These are phyloP conservation scores for Periparus ater DNA, from an alignment of 2,797 vertebrate genomes.

Conservation along the genomic window DNA sequence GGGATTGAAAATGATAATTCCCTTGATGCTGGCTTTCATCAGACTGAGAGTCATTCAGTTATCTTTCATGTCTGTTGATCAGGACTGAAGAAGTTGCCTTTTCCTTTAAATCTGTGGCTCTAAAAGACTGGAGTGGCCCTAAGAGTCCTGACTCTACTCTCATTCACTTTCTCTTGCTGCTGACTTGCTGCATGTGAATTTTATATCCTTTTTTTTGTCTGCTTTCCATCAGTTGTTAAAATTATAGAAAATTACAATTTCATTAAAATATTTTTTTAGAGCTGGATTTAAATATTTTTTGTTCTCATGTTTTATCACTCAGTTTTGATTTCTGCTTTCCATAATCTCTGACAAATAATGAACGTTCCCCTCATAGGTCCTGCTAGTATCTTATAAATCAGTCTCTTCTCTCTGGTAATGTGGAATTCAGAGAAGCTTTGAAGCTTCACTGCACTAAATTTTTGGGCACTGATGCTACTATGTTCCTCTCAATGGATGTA, in stretches of 20 bases:
- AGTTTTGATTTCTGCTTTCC: neutral
- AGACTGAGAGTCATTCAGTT: neutral
- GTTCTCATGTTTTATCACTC: neutral
- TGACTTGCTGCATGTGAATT: neutral
- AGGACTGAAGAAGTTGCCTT: neutral
- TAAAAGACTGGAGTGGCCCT: neutral
- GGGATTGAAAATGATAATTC: slow-evolving; percentile 19
- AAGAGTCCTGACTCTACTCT: neutral
- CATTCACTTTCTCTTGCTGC: neutral
- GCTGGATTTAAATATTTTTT: neutral
- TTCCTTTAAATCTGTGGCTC: neutral
- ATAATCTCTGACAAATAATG: neutral
- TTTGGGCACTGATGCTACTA: neutral
- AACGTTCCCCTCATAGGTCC: neutral
- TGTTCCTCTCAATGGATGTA: neutral
- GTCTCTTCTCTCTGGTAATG: neutral
- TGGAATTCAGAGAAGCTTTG: neutral
- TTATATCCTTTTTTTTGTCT: neutral
- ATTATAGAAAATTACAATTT: neutral
- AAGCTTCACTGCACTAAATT: neutral
- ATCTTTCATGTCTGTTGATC: neutral
- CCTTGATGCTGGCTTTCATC: neutral
- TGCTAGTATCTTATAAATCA: neutral
- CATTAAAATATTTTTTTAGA: neutral
- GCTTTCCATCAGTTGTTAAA: neutral